These are phyloP conservation scores for Drosophila robusta DNA, from an alignment of 2,888 invertebrate genomes.

Conservation along the genomic window DNA sequence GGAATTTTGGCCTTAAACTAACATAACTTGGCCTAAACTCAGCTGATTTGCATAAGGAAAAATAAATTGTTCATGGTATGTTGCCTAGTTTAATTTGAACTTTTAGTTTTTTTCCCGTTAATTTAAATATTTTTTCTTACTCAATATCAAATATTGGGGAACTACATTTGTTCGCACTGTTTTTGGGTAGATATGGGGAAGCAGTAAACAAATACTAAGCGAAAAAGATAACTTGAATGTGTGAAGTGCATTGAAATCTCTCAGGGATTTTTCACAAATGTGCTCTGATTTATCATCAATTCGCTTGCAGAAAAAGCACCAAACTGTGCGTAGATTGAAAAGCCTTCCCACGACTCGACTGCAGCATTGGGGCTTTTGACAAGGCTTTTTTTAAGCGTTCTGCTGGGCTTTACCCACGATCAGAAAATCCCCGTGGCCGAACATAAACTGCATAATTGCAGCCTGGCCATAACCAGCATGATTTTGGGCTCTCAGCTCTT, in stretches of 20 bases:
- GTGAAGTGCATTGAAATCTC: slow-evolving; percentile 2
- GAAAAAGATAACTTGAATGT: slow-evolving; percentile 2
- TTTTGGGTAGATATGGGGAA: not conserved
- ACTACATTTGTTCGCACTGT: not conserved
- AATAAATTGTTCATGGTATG: too few relatives aligned
- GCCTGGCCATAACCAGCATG: slow-evolving; percentile 6
- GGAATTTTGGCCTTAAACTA: not conserved
- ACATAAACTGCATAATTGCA: slow-evolving; percentile 47
- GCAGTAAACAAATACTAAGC: not conserved
- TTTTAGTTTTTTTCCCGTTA: too few relatives aligned
- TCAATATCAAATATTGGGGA: not conserved
- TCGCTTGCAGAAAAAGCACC: slow-evolving; percentile 21
- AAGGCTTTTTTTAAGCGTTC: slow-evolving; percentile 29
- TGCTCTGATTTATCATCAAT: slow-evolving; percentile 1
- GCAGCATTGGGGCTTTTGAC: slow-evolving; percentile 48
- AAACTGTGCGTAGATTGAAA: slow-evolving; percentile 7
- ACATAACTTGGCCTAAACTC: too few relatives aligned
- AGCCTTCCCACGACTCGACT: not conserved
- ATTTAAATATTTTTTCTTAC: too few relatives aligned
- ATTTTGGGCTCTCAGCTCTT: slow-evolving; percentile 11
- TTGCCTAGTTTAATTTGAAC: too few relatives aligned
- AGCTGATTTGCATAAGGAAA: too few relatives aligned
- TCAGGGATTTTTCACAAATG: slow-evolving; percentile 1
- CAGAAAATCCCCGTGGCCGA: slow-evolving; percentile 39
- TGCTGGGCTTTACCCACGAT: slow-evolving; percentile 45